phyloP scores from a whole-genome alignment of 2,888 invertebrate species.

The Alloplasta piceator region DNA sequence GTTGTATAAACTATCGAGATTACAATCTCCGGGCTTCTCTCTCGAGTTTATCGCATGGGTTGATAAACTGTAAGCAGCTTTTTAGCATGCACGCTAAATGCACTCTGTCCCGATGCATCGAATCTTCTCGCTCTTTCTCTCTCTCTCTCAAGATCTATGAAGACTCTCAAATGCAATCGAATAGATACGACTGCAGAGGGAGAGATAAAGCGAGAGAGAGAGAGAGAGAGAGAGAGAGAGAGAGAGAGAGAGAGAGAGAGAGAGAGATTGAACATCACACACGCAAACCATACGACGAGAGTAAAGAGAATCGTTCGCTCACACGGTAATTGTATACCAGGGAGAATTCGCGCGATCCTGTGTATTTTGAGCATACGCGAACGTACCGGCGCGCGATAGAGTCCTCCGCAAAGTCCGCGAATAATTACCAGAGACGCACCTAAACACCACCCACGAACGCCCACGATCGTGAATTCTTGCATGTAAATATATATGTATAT shows the following conservation, averaged over 20 bases:
- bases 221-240: too few species aligned
- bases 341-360: not conserved
- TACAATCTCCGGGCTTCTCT: conserved; percentile 24
- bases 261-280: conserved; percentile 15
- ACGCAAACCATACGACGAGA: conserved; percentile 27
- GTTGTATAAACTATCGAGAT: conserved; percentile 24
- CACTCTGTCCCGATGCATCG: conserved; percentile 29
- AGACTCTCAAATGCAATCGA: too few species aligned
- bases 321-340: conserved; percentile 74
- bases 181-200: too few species aligned
- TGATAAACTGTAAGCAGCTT: conserved; percentile 58
- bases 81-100: conserved; percentile 21
- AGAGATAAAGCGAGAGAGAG: too few species aligned
- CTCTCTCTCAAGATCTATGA: conserved; percentile 15
- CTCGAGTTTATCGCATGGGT: conserved; percentile 45
- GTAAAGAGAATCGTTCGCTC: conserved; percentile 38
- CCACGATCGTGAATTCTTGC: conserved; percentile 67
- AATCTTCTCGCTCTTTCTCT: conserved; percentile 15
- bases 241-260: too few species aligned
- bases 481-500: conserved; percentile 3
- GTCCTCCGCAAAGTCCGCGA: conserved; percentile 74
- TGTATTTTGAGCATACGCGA: conserved; percentile 24
- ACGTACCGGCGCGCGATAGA: conserved; percentile 70
- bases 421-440: conserved; percentile 77
- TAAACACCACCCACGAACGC: conserved; percentile 78